phyloP scores from a whole-genome alignment of 2,888 invertebrate species.

The Acanthopleura granulata region DNA sequence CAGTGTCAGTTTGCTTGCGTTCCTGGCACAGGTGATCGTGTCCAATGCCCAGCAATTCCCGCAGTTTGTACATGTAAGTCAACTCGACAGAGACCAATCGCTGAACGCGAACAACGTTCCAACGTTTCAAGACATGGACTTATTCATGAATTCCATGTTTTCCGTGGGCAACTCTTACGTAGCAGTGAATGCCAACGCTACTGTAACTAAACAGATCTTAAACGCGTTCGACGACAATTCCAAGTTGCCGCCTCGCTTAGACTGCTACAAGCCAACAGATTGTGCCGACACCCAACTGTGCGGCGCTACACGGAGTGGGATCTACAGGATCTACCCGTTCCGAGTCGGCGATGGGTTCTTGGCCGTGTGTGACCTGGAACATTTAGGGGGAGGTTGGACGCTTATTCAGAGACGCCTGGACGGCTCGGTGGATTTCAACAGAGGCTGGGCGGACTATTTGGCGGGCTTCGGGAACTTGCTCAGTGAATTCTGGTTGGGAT shows the following conservation, averaged over 20 bases:
- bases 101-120: no score
- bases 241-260: background rate
- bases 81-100: no score
- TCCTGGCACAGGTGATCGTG: no score
- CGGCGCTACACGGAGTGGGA: background rate
- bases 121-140: no score
- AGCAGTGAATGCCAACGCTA: no score
- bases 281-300: conserved; percentile 1
- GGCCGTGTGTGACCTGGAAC: background rate
- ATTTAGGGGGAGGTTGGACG: conserved; percentile 4
- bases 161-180: no score
- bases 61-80: no score
- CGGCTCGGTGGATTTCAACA: background rate
- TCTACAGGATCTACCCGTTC: conserved; percentile 5
- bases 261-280: background rate
- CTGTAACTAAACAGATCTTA: no score
- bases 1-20: no score
- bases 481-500: background rate
- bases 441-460: background rate
- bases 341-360: background rate
- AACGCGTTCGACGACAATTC: no score
- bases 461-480: conserved; percentile 5
- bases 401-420: background rate
- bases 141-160: no score
- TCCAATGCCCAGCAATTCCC: no score